These are phyloP conservation scores for Leguminivora glycinivorella DNA, from an alignment of 1,140 invertebrate species.

Conservation along the genomic window DNA sequence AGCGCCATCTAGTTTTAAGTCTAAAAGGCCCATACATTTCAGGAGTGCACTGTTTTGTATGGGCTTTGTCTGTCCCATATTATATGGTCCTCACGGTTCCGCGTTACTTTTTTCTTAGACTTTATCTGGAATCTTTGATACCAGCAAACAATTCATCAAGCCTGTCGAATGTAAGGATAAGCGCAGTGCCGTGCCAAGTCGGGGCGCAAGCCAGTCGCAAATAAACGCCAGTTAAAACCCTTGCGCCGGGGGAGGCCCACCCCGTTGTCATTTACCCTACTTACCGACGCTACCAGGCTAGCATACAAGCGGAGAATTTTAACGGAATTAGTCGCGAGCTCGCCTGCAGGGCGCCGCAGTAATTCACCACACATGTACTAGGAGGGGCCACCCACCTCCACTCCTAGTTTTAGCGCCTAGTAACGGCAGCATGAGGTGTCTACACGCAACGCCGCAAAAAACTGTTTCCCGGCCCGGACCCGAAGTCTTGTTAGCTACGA, in stretches of 20 bases:
- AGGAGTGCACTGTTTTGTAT: too few species aligned
- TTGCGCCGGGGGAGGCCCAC: conserved; percentile 41
- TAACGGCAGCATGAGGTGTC: conserved; percentile 55
- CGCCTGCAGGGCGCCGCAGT: conserved; percentile 50
- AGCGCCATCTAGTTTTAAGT: too few species aligned
- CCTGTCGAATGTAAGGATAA: conserved; percentile 16
- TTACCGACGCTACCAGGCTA: conserved; percentile 48
- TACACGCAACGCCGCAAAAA: conserved; percentile 63
- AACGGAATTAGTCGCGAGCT: conserved; percentile 52
- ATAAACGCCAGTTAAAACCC: conserved; percentile 41
- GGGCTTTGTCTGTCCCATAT: too few species aligned
- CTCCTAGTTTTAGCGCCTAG: conserved; percentile 63
- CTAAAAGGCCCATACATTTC: too few species aligned
- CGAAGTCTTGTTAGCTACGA: conserved; percentile 46
- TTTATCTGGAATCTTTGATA: too few species aligned
- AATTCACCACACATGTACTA: conserved; percentile 52
- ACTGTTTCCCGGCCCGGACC: conserved; percentile 49
- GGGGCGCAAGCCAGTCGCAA: conserved; percentile 31
- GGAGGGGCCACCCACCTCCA: conserved; percentile 56
- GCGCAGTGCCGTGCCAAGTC: conserved; percentile 14
- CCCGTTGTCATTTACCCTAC: conserved; percentile 55
- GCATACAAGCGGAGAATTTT: conserved; percentile 51
- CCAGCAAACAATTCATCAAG: conserved; percentile 12
- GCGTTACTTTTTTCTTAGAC: neutral
- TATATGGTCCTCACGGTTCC: too few species aligned